These are phyloP conservation scores for Hybos culiciformis DNA, from an alignment of 2,888 invertebrate species.

Conservation along the genomic window DNA sequence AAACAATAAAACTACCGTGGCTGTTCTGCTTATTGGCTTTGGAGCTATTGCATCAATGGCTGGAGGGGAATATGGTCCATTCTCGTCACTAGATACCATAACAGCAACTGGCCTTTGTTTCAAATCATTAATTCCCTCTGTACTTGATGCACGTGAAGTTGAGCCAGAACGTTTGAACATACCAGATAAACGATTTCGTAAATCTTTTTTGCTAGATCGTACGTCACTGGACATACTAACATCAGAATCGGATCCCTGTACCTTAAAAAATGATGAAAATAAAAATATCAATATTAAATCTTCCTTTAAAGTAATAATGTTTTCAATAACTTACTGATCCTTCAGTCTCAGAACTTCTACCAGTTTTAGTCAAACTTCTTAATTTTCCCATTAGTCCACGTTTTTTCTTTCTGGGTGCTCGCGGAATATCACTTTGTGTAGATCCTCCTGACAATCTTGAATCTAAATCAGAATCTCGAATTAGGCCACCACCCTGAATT, in stretches of 20 bases:
- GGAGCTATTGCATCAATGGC: conserved; percentile 27
- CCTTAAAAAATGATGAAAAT: conserved; percentile 18
- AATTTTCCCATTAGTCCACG: conserved; percentile 72
- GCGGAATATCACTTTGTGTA: conserved; percentile 66
- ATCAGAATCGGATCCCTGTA: conserved; percentile 59
- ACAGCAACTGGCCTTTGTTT: conserved; percentile 41
- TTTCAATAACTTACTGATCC: conserved; percentile 28
- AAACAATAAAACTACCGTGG: conserved; percentile 19
- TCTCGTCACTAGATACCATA: conserved; percentile 29
- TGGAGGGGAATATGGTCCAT: conserved; percentile 31
- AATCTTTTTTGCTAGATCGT: conserved; percentile 54
- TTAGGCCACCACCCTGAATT: conserved; percentile 48
- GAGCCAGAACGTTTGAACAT: conserved; percentile 63
- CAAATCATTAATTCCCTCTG: conserved; percentile 27
- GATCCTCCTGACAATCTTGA: conserved; percentile 74
- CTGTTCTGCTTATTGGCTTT: conserved; percentile 25
- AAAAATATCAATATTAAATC: not conserved
- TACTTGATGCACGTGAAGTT: conserved; percentile 51
- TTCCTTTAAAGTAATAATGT: not conserved
- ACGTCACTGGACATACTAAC: conserved; percentile 48
- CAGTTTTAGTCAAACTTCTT: conserved; percentile 71
- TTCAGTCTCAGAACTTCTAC: conserved; percentile 38
- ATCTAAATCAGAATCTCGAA: conserved; percentile 54
- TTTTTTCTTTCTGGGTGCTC: conserved; percentile 56
- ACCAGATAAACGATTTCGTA: conserved; percentile 66